Evolutionary conservation across 23 tunicate species (phyloP).

Genomic region (Oikopleura vanhoeffeni): DNA sequence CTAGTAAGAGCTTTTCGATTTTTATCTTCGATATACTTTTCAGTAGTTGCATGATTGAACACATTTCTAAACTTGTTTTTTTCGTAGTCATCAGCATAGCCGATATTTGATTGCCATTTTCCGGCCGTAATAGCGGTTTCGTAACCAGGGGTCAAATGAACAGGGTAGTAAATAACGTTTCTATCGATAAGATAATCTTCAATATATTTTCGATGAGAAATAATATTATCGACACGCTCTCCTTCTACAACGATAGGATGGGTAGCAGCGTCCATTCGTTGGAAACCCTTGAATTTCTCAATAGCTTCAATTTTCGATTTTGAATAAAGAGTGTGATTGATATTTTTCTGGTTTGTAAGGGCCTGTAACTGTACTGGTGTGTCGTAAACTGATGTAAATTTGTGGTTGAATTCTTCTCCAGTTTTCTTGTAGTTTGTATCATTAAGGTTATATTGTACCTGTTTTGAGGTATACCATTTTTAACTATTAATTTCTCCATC

Average conservation of each 20-base stretch:
- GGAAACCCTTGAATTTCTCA: slow-evolving; percentile 29
- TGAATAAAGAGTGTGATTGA: slow-evolving; percentile 3
- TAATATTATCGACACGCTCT: slow-evolving; percentile 15
- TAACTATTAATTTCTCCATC: too few species aligned
- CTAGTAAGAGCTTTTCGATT: background rate
- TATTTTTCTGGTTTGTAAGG: background rate
- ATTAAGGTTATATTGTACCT: background rate
- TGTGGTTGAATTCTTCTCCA: slow-evolving; percentile 13
- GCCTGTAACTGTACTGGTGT: background rate
- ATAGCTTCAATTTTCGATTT: slow-evolving; percentile 1
- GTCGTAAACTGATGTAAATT: background rate
- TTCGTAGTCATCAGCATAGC: background rate
- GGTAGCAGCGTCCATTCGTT: slow-evolving; percentile 26
- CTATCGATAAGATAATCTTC: slow-evolving; percentile 90
- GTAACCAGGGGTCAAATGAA: slow-evolving; percentile 77
- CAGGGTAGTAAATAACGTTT: slow-evolving; percentile 80
- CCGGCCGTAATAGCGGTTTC: slow-evolving; percentile 44
- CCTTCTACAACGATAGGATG: slow-evolving; percentile 26
- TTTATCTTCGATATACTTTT: background rate
- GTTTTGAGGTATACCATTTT: too few species aligned
- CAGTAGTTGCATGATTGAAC: background rate
- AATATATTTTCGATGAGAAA: slow-evolving; percentile 53
- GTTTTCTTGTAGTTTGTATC: background rate
- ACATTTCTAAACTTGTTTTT: background rate
- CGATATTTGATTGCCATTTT: slow-evolving; percentile 10